Conservation (phyloP, 2,888 invertebrate genomes). For the Drosophila niveifrons region DNA sequence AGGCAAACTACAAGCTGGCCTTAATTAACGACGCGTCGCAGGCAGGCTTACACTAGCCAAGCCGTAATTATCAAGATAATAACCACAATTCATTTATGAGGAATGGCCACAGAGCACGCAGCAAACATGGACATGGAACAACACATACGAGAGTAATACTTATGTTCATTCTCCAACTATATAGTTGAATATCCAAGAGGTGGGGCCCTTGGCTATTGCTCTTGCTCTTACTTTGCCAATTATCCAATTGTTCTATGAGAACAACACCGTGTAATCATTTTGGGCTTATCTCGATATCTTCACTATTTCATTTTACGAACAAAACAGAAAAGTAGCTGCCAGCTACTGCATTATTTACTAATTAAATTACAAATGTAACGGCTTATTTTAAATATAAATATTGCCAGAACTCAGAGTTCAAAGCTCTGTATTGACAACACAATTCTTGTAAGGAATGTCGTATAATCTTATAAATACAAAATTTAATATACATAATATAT, state of each 20-base stretch:
- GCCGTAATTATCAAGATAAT: constrained; percentile 70
- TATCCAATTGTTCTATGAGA: constrained; percentile 39
- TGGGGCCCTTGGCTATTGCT: constrained; percentile 8
- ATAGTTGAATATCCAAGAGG: neutral
- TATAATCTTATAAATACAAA: too few relatives aligned
- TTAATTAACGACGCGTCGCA: constrained; percentile 60
- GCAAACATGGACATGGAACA: constrained; percentile 9
- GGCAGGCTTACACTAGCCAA: constrained; percentile 42
- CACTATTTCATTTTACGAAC: neutral
- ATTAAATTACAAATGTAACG: too few relatives aligned
- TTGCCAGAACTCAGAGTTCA: too few relatives aligned
- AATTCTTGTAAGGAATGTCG: too few relatives aligned
- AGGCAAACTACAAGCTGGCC: constrained; percentile 19
- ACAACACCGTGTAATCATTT: constrained; percentile 2
- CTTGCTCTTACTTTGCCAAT: constrained; percentile 33
- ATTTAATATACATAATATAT: too few relatives aligned
- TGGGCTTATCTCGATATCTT: neutral
- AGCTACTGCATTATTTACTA: neutral
- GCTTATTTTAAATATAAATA: too few relatives aligned
- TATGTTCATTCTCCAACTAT: constrained; percentile 6
- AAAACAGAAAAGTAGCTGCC: neutral
- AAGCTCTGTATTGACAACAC: too few relatives aligned
- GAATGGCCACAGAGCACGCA: constrained; percentile 61
- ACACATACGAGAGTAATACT: neutral
- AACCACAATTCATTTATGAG: constrained; percentile 61